A percentile compares a stretch with the other conserved stretches of the same genome.
These are phyloP conservation scores for Turritopsis dohrnii DNA, from an alignment of 30 jellyfish, hydroid and myxozoan genomes.

Conservation along the genomic window DNA sequence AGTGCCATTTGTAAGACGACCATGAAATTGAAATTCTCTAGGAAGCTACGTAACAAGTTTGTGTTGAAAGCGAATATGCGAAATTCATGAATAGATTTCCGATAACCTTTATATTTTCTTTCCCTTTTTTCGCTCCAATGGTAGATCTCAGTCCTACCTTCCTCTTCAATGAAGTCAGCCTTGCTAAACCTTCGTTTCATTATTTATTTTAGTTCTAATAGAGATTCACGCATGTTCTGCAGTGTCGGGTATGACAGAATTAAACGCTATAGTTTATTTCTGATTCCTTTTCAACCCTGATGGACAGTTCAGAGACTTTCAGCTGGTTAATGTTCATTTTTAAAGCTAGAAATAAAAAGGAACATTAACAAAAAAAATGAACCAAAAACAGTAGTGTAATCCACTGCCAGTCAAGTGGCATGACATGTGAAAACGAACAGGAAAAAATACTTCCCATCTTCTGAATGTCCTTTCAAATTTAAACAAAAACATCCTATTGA, in stretches of 20 bases:
- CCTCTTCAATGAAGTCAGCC: slow-evolving; percentile 86
- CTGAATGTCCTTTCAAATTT: not conserved
- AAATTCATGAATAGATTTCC: slow-evolving; percentile 58
- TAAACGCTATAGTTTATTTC: not conserved
- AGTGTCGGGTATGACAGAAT: not conserved
- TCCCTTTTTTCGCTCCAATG: slow-evolving; percentile 83
- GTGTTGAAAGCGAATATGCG: slow-evolving; percentile 81
- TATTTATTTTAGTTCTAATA: not conserved
- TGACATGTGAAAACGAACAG: not conserved
- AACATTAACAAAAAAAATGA: not conserved
- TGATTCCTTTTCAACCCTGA: not conserved
- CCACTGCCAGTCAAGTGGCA: not conserved
- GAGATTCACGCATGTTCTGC: not conserved
- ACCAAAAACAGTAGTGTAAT: not conserved
- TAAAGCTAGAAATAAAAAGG: not conserved
- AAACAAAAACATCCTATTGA: not conserved
- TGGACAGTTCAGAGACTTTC: not conserved
- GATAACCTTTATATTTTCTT: slow-evolving; percentile 62
- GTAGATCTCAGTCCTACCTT: slow-evolving; percentile 91
- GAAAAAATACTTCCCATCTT: not conserved
- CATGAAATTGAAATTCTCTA: slow-evolving; percentile 77
- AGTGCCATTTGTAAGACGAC: slow-evolving; percentile 86
- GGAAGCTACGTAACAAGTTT: slow-evolving; percentile 72
- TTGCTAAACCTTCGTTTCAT: not conserved
- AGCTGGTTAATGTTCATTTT: not conserved